Base-by-base conservation (phyloP, 2,113 vertebrate genomes). In the Malaclemys terrapin region DNA sequence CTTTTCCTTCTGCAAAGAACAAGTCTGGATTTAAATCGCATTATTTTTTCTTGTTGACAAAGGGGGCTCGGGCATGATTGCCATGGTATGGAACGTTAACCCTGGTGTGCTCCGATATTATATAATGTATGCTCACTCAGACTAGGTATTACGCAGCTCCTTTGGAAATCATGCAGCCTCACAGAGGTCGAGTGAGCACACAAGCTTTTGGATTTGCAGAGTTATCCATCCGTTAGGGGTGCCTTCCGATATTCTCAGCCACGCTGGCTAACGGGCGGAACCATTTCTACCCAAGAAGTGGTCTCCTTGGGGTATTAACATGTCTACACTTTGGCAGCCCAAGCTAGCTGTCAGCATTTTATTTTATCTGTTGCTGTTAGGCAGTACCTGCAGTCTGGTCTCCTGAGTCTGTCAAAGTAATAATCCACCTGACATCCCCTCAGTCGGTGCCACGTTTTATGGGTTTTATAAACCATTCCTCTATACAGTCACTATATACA, bases 401-500 rank as follows among this genome's bases (percentile, higher is more conserved):
- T 90, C 94, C 78, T 5, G 88, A 89, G 95, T 22, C 90, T 87
- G 83, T 80, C 93, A 89, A 79, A 79, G 89, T 7, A 92, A 94
- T 96, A 95, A 97, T 91, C 87, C 93, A 92, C 90, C 88, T 89
- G 86, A 95, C 94, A 87, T 42, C 87, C 89, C 75, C 88, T 93
- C 95, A 82, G 85, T 7, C 94, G 91, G 56, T 56, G 53, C 45
- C 62, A 56, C 49, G 3, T 90, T 95, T 91, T 53, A 79, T 83
- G 80, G 83, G 78, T 79, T 95, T 96, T 90, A 96, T 91, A 84
- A 89, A 85, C 87, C 86, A 56, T 81, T 94, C 42, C 72, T 95
- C 89, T 62, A 1, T 38, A 91, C 19, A 57, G 1, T 91, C 91
- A 12, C 72, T 65, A 22, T 38, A 84, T 13, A 42, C 31, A 1